phyloP scores from a whole-genome alignment of 2,113 vertebrate genomes.

The Corvus moneduloides region DNA sequence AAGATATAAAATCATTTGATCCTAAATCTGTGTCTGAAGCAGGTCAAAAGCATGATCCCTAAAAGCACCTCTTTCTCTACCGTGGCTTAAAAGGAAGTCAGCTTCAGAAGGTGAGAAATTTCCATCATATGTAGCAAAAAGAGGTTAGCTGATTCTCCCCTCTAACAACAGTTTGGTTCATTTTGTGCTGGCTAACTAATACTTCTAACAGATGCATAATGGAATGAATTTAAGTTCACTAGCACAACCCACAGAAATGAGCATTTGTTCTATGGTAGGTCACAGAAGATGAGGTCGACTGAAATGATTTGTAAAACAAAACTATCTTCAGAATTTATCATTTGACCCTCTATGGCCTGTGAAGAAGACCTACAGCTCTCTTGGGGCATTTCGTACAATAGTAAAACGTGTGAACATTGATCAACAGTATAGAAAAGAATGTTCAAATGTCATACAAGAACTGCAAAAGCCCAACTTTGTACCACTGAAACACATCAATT shows the following conservation, averaged over 20 bases:
- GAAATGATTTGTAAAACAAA: neutral
- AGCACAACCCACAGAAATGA: neutral
- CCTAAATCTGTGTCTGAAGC: neutral
- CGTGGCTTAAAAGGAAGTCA: neutral
- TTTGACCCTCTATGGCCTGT: neutral
- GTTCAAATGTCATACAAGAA: slow-evolving; percentile 17
- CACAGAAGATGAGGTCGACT: neutral
- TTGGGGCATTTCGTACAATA: slow-evolving; percentile 7
- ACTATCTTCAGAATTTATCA: neutral
- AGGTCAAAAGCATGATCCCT: neutral
- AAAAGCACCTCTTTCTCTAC: neutral
- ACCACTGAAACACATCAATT: slow-evolving; percentile 12
- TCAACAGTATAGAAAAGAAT: neutral
- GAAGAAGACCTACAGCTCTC: neutral
- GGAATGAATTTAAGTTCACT: neutral
- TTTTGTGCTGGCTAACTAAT: neutral
- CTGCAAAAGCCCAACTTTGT: neutral
- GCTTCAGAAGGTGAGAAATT: neutral
- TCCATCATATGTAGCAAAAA: rapidly evolving
- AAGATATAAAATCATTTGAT: neutral
- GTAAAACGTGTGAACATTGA: slow-evolving; percentile 40
- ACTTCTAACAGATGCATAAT: neutral
- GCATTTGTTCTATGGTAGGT: neutral
- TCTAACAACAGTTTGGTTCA: neutral
- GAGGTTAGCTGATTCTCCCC: neutral